phyloP scores from a whole-genome alignment of 2,113 vertebrate genomes.

The Ammodytes marinus region DNA sequence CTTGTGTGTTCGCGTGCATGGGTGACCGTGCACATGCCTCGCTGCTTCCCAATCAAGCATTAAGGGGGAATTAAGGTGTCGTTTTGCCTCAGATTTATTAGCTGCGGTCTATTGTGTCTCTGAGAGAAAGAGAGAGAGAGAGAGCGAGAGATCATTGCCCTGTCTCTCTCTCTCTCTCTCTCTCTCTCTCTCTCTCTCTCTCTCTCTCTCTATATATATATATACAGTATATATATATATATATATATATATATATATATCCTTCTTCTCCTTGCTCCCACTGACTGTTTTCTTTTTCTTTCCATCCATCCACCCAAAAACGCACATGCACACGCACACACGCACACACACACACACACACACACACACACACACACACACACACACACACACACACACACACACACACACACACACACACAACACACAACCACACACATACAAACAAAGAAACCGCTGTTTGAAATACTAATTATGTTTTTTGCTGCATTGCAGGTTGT shows the following conservation, averaged over 20 bases:
- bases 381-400: slow-evolving; percentile 46
- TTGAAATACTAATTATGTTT: slow-evolving; percentile 76
- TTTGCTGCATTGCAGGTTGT: slow-evolving; percentile 75
- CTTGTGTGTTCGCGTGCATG: slow-evolving; percentile 16
- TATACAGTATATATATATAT: no score
- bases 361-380: slow-evolving; percentile 7
- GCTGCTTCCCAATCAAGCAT: slow-evolving; percentile 62
- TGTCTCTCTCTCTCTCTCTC: slow-evolving; percentile 11
- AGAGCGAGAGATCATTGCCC: background rate
- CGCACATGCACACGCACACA: background rate
- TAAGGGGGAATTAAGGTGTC: slow-evolving; percentile 71
- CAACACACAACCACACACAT: slow-evolving; percentile 44
- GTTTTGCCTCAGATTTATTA: slow-evolving; percentile 75
- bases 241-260: no score
- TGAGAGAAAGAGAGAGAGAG: slow-evolving; percentile 20
- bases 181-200: background rate
- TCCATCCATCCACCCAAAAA: slow-evolving; percentile 16
- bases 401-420: slow-evolving; percentile 9
- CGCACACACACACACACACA: slow-evolving; percentile 29
- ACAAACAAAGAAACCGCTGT: slow-evolving; percentile 50
- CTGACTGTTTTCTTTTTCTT: slow-evolving; percentile 13
- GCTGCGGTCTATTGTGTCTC: slow-evolving; percentile 69
- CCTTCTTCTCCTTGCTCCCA: background rate
- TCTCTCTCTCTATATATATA: no score
- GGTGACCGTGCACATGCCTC: slow-evolving; percentile 28